A percentile compares a stretch with the other conserved stretches of the same genome.
Conservation (phyloP, 2,888 invertebrate species). For the Ochropleura leucogaster region DNA sequence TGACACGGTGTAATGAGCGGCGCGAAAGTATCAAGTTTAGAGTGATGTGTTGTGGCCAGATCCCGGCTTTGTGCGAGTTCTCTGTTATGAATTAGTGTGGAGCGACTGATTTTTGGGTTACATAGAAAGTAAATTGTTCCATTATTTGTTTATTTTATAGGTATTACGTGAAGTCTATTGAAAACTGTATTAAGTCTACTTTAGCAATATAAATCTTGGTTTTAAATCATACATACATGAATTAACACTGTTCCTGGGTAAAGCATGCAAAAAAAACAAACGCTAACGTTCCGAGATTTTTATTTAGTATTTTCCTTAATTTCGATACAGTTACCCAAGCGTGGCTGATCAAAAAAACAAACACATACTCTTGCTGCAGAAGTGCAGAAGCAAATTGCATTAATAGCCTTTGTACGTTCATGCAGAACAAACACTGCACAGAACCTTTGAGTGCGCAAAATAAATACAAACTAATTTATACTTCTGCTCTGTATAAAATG, state of each 20-base stretch:
- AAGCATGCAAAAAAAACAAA: neutral
- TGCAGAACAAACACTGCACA: conserved; percentile 48
- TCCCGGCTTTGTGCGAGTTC: conserved; percentile 33
- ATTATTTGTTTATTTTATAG: neutral
- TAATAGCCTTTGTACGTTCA: conserved; percentile 55
- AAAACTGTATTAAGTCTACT: neutral
- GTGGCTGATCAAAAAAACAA: conserved; percentile 16
- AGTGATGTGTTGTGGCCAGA: conserved; percentile 56
- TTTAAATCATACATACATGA: neutral
- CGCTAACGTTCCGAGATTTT: neutral
- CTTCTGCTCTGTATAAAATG: conserved; percentile 50
- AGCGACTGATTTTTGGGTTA: conserved; percentile 42
- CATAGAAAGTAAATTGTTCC: neutral
- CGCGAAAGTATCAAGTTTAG: conserved; percentile 64
- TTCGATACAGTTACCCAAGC: conserved; percentile 7
- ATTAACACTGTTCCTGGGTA: neutral
- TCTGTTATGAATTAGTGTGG: conserved; percentile 50
- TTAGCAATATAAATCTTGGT: neutral
- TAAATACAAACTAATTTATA: conserved; percentile 58
- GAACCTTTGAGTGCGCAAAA: conserved; percentile 50
- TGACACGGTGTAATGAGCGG: conserved; percentile 62
- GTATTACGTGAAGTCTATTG: neutral
- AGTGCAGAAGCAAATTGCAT: conserved; percentile 43
- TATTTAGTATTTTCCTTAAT: neutral
- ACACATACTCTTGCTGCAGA: conserved; percentile 19